Percentiles rank a stretch among this genome's conserved stretches.
These are phyloP conservation scores for Seriola rivoliana DNA, from an alignment of 2,113 vertebrate genomes.

Conservation along the genomic window DNA sequence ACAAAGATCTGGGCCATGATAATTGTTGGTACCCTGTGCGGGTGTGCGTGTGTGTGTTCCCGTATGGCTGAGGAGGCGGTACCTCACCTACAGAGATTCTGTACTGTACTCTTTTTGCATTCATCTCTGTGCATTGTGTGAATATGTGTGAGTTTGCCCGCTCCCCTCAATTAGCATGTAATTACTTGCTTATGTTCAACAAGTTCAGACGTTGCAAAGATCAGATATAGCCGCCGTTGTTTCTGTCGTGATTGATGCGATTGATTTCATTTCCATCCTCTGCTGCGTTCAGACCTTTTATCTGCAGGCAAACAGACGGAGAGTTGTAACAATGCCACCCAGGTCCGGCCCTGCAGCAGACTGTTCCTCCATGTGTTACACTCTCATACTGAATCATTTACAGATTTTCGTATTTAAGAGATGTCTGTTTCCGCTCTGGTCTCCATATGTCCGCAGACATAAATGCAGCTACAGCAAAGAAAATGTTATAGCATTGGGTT, in stretches of 20 bases:
- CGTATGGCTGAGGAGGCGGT: constrained; percentile 65
- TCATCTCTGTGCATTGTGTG: constrained; percentile 11
- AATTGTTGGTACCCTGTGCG: constrained; percentile 39
- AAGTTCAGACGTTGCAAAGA: constrained; percentile 72
- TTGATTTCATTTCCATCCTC: constrained; percentile 70
- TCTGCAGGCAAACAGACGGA: constrained; percentile 71
- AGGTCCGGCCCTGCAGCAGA: constrained; percentile 70
- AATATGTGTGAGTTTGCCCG: constrained; percentile 23
- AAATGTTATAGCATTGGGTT: neutral
- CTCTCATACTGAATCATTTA: constrained; percentile 64
- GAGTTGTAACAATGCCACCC: constrained; percentile 73
- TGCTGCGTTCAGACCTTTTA: constrained; percentile 53
- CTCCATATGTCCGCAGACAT: constrained; percentile 60
- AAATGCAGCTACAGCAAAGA: constrained; percentile 38
- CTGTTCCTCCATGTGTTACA: constrained; percentile 77
- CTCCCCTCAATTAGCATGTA: constrained; percentile 68
- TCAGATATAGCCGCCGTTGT: constrained; percentile 29
- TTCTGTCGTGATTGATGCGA: constrained; percentile 50
- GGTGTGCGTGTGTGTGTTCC: constrained; percentile 36
- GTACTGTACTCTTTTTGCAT: neutral
- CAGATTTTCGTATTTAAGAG: constrained; percentile 68
- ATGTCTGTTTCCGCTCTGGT: constrained; percentile 68
- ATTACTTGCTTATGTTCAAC: constrained; percentile 71
- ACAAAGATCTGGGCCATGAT: constrained; percentile 70
- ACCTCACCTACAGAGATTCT: constrained; percentile 21